Evolutionary conservation across 37 sponge, comb jelly and placozoan genomes (phyloP).

Genomic region (Crambe crambe): DNA sequence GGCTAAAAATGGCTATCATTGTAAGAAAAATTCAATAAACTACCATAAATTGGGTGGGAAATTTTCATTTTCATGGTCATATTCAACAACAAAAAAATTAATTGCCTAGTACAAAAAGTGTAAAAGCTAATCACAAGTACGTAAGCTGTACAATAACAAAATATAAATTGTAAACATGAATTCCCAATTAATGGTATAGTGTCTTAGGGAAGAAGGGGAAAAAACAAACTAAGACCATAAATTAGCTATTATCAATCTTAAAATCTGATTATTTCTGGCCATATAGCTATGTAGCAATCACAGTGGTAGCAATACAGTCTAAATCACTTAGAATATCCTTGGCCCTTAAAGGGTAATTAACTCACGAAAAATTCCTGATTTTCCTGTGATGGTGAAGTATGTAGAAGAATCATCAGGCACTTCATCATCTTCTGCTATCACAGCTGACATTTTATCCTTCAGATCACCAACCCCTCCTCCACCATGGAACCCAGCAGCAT

Average conservation of each 20-base stretch:
- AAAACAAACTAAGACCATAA: background rate
- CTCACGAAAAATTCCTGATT: conserved; percentile 30
- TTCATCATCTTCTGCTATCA: conserved; percentile 32
- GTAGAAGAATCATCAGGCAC: background rate
- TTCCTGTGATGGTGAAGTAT: conserved; percentile 15
- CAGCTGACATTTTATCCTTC: background rate
- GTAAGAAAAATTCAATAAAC: too few species aligned
- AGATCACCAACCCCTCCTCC: background rate
- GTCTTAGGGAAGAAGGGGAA: too few species aligned
- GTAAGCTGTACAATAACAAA: too few species aligned
- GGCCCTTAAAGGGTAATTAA: background rate
- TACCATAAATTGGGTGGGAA: too few species aligned
- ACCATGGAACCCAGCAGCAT: conserved; percentile 26
- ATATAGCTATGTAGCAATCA: too few species aligned
- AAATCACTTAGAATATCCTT: background rate
- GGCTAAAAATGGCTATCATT: background rate
- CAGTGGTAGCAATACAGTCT: too few species aligned
- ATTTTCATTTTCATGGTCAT: too few species aligned
- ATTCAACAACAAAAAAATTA: background rate
- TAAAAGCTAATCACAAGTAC: background rate
- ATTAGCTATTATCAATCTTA: background rate
- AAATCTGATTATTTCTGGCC: background rate
- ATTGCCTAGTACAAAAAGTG: background rate
- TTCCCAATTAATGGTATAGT: too few species aligned
- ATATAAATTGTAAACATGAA: too few species aligned